Evolutionary conservation across 2,113 vertebrate species (phyloP), one percentile per base, ranked within the genome.

Genomic region (Mobula birostris): DNA sequence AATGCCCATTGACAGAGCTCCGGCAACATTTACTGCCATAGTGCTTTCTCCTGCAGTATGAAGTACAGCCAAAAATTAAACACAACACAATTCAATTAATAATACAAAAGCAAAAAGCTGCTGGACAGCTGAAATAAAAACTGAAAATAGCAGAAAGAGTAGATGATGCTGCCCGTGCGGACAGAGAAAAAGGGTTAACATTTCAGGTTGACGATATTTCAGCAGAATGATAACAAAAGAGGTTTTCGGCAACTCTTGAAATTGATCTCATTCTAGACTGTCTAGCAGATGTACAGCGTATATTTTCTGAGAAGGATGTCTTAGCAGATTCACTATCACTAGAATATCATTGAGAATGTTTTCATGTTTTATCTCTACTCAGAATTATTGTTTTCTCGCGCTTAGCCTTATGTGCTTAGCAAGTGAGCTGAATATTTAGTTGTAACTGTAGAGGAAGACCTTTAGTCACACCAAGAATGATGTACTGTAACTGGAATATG

Each of bases 11-110:
- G 82, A 66, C 58, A 94, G 56, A 66, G 36, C 61, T 3, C 94
- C 94, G 58, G 61, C 94, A 48, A 94, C 27, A 56, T 94, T 94
- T 19, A 94, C 58, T 5, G 78, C 1, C 94, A 94, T 94, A 68
- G 68, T 93, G 66, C 68, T 56, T 56, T 27, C 68, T 27, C 91
- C 91, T 93, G n/a, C 12, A 12, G 21, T 48, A 14, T 29, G 17
- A 92, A 72, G 68, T 40, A 14, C 40, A 14, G 19, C n/a, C 58
- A 61, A 61, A 56, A 4, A 61, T 7, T 8, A 15, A 66, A 32
- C 36, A 68, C 61, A 66, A 32, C 29, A 14, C 82, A 66, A 66
- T 32, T 29, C 61, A 66, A 79, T 27, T 66, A 66, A 66, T 66
- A 8, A 14, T 8, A 14, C 63, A 66, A 66, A 66, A 66, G 63